These are phyloP conservation scores for Vulpes vulpes DNA, from an alignment of 2,113 vertebrate genomes.

Conservation along the genomic window DNA sequence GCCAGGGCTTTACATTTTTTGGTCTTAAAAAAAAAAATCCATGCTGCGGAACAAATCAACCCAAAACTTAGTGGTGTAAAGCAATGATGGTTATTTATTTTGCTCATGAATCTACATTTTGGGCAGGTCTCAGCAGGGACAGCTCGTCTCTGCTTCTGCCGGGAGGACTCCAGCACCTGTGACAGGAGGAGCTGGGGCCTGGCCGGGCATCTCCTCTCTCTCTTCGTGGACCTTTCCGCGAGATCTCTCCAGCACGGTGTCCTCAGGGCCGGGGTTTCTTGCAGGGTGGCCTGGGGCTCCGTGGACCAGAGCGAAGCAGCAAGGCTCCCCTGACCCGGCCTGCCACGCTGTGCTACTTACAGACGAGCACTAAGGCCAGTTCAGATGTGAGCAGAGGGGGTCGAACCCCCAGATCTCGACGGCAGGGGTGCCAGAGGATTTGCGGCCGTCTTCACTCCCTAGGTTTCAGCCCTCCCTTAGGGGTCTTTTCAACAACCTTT, in stretches of 20 bases:
- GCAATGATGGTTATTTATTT: neutral
- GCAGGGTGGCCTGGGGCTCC: too few relatives aligned
- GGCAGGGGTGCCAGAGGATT: neutral
- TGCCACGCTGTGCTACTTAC: too few relatives aligned
- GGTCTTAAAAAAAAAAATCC: neutral
- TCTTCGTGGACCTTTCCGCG: rapidly evolving
- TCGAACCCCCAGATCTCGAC: rapidly evolving
- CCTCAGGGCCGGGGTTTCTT: neutral
- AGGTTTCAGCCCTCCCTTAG: rapidly evolving
- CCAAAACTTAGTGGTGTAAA: neutral
- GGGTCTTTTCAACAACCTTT: neutral
- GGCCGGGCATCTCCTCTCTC: rapidly evolving
- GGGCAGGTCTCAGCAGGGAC: neutral
- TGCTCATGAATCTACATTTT: neutral
- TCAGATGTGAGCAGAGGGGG: neutral
- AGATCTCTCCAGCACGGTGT: rapidly evolving
- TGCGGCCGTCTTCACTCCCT: neutral
- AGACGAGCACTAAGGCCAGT: rapidly evolving
- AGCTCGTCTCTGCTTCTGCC: rapidly evolving
- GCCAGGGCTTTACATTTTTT: neutral
- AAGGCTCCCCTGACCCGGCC: rapidly evolving
- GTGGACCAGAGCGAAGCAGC: rapidly evolving
- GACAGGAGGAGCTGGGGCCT: neutral
- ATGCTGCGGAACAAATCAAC: neutral
- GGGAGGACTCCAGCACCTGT: neutral